Conservation (phyloP, 2,888 invertebrate species). For the Chymomyza caudatula region DNA sequence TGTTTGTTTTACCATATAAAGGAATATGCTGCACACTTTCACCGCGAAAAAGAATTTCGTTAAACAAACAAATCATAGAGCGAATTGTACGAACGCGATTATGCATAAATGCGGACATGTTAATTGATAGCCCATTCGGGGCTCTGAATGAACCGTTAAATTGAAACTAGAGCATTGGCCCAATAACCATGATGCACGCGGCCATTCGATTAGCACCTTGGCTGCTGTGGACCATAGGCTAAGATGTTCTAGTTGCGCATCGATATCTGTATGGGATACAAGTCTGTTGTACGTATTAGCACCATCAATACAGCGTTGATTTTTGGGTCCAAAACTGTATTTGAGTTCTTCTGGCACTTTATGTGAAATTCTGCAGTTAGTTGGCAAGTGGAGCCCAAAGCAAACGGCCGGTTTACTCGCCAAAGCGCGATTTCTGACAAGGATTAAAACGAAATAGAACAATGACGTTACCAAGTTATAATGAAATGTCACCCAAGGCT, state of each 20-base stretch:
- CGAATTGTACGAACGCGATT: constrained; percentile 9
- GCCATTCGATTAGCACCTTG: constrained; percentile 58
- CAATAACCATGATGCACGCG: constrained; percentile 48
- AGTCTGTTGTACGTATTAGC: constrained; percentile 52
- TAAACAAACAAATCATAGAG: neutral
- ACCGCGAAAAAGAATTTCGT: constrained; percentile 50
- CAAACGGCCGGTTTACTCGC: constrained; percentile 32
- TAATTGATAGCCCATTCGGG: constrained; percentile 56
- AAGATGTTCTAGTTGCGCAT: constrained; percentile 58
- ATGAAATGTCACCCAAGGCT: constrained; percentile 48
- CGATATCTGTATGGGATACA: constrained; percentile 20
- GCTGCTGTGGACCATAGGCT: constrained; percentile 10
- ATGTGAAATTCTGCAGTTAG: constrained; percentile 34
- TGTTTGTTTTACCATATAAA: neutral
- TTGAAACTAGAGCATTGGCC: constrained; percentile 56
- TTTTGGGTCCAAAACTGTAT: constrained; percentile 1
- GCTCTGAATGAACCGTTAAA: constrained; percentile 62
- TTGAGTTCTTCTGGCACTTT: constrained; percentile 47
- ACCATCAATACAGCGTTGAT: constrained; percentile 32
- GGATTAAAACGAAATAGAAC: neutral
- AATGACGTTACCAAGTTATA: constrained; percentile 20
- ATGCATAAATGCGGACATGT: constrained; percentile 50
- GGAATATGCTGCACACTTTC: constrained; percentile 52
- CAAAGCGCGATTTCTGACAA: neutral
- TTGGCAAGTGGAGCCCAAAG: constrained; percentile 35